phyloP scores from a whole-genome alignment of 2,113 vertebrate species.

The Chrysemys picta region DNA sequence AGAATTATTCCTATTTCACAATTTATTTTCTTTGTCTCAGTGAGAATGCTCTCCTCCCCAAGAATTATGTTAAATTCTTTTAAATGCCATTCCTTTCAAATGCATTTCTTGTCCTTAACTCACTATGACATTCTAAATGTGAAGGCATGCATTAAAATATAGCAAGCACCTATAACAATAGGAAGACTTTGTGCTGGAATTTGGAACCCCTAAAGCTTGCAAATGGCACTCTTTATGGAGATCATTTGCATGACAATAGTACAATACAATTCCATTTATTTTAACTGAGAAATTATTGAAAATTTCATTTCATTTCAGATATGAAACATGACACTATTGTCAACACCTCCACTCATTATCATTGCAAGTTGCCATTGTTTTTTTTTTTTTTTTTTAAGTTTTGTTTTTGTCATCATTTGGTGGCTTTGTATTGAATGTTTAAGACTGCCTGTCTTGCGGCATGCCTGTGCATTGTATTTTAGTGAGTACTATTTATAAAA shows the following conservation, averaged over 20 bases:
- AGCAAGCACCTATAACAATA: not conserved
- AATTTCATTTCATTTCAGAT: conserved; percentile 16
- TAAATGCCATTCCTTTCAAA: not conserved
- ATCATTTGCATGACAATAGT: conserved; percentile 18
- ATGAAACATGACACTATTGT: conserved; percentile 1
- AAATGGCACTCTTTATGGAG: not conserved
- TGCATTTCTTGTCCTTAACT: not conserved
- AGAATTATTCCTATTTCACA: not conserved
- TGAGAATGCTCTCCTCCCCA: not conserved
- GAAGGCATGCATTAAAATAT: not conserved
- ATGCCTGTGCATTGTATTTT: not conserved
- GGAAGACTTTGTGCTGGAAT: not conserved
- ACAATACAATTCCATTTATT: not conserved
- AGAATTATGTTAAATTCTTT: not conserved
- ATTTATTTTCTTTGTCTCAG: not conserved
- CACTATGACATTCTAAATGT: not conserved
- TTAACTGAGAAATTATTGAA: conserved; percentile 7
- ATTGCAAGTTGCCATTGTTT: not conserved
- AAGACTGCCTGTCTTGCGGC: not conserved
- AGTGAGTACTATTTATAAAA: not conserved
- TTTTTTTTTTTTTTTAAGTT: not conserved
- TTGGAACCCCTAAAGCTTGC: not conserved
- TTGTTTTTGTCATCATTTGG: not conserved
- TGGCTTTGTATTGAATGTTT: not conserved
- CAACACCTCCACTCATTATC: conserved; percentile 5